Percentiles rank a stretch among this genome's conserved stretches.
Conservation (phyloP, 35 echinoderm and acorn worm genomes). For the Nesometra sesokonis region DNA sequence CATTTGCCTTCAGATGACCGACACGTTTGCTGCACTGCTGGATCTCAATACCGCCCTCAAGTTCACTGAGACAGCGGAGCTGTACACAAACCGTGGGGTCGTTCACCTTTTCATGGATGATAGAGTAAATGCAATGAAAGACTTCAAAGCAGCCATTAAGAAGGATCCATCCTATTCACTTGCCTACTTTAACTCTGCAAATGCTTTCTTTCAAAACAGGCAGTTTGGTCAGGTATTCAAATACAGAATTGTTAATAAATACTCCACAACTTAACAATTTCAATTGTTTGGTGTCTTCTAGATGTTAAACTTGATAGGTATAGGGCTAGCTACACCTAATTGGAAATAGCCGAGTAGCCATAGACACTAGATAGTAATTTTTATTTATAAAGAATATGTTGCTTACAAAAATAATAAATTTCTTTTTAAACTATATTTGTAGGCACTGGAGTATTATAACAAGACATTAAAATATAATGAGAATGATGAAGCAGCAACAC, state of each 20-base stretch:
- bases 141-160: conserved; percentile 82
- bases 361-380: no score
- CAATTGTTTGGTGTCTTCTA: no score
- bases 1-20: conserved; percentile 95
- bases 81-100: conserved; percentile 86
- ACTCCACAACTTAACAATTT: no score
- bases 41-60: conserved; percentile 81
- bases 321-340: no score
- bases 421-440: no score
- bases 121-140: conserved; percentile 64
- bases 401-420: no score
- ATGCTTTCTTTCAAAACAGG: conserved; percentile 90
- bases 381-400: no score
- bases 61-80: conserved; percentile 46
- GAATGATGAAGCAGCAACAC: conserved; percentile 63
- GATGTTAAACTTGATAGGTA: no score
- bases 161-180: conserved; percentile 60
- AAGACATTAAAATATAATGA: conserved; percentile 67
- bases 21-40: conserved; percentile 67
- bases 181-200: conserved; percentile 92
- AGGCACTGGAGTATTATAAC: conserved; percentile 85
- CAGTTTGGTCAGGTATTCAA: conserved; percentile 79
- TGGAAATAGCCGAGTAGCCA: no score
- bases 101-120: conserved; percentile 89
- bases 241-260: no score